These are phyloP conservation scores for Sitta carolinensis DNA, from an alignment of 2,797 vertebrate genomes.

Conservation along the genomic window DNA sequence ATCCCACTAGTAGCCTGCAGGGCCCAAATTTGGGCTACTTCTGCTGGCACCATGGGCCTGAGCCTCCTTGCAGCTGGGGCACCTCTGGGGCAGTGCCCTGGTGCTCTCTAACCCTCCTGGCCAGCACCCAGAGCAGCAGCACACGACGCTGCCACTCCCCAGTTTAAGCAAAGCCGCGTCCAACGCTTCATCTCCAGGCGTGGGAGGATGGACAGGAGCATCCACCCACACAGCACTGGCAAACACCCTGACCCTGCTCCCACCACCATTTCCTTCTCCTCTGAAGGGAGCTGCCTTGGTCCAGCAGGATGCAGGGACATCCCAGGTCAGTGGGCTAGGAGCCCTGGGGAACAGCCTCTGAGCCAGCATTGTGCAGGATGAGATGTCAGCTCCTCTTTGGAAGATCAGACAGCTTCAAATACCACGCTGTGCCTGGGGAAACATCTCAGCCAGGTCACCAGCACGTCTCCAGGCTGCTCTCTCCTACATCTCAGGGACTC, in stretches of 20 bases:
- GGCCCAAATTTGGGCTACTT: neutral
- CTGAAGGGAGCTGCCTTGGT: neutral
- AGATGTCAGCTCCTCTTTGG: neutral
- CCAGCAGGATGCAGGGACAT: neutral
- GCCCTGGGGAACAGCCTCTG: rapidly evolving
- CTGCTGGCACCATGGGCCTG: neutral
- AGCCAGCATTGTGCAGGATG: neutral
- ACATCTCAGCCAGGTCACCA: neutral
- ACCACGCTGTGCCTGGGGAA: neutral
- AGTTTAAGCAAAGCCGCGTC: neutral
- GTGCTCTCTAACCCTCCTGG: neutral
- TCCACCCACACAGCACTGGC: neutral
- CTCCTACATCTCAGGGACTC: neutral
- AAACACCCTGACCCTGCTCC: neutral
- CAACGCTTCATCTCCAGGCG: neutral
- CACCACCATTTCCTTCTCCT: neutral
- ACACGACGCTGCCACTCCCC: neutral
- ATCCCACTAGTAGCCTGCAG: neutral
- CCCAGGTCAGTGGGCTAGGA: neutral
- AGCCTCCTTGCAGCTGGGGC: neutral
- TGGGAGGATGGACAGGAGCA: neutral
- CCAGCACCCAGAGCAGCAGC: rapidly evolving
- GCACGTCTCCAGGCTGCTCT: neutral
- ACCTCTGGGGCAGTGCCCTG: neutral
- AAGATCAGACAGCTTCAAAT: neutral